Conservation (phyloP, 2,797 vertebrate genomes). For the Ptychobarbus kaznakovi region DNA sequence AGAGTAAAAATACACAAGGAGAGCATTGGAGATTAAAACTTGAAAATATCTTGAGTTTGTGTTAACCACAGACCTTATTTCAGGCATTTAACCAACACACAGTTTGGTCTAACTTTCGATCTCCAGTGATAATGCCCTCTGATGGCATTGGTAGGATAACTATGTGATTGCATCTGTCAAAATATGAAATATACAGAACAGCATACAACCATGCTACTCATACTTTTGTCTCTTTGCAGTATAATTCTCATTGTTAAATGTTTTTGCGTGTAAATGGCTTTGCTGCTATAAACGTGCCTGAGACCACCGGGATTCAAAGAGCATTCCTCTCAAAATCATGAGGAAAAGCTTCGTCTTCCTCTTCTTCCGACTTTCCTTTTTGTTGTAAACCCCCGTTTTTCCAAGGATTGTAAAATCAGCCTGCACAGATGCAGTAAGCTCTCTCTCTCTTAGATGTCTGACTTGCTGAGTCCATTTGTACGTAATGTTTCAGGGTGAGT, state of each 20-base stretch:
- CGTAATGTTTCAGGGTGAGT: slow-evolving; percentile 63
- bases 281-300: not conserved
- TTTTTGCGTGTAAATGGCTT: not conserved
- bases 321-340: not conserved
- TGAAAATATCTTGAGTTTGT: not conserved
- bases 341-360: not conserved
- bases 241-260: not conserved
- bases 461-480: slow-evolving; percentile 57
- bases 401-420: slow-evolving; percentile 17
- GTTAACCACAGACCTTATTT: not conserved
- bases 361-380: not conserved
- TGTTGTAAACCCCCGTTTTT: not conserved
- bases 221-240: not conserved
- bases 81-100: not conserved
- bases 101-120: not conserved
- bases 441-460: slow-evolving; percentile 29
- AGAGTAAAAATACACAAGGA: not conserved
- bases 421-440: not conserved
- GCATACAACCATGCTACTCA: not conserved
- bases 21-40: not conserved
- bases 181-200: not conserved
- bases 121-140: not conserved
- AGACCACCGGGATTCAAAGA: not conserved
- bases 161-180: not conserved
- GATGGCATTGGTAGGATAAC: not conserved